phyloP scores from a whole-genome alignment of 2,888 invertebrate species.

The Polymixis flavicincta region DNA sequence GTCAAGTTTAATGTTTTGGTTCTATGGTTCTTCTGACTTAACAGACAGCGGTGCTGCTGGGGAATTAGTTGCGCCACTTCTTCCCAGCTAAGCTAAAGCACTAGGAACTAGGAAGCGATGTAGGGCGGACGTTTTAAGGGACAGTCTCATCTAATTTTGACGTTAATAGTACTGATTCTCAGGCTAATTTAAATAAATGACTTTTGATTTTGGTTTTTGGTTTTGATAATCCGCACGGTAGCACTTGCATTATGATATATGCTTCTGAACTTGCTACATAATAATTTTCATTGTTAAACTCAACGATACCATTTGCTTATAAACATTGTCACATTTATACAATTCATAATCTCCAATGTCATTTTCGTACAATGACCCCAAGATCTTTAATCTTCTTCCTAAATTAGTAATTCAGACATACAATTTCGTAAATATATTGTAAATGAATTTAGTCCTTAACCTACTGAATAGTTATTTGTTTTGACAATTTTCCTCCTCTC shows the following conservation, averaged over 20 bases:
- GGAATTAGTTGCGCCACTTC: too few relatives aligned
- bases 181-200: too few relatives aligned
- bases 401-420: not conserved
- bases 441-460: not conserved
- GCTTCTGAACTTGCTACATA: not conserved
- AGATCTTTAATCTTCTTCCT: not conserved
- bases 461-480: not conserved
- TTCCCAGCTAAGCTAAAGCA: too few relatives aligned
- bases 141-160: too few relatives aligned
- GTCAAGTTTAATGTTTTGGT: not conserved
- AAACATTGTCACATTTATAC: not conserved
- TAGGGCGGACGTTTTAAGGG: too few relatives aligned
- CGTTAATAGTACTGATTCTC: too few relatives aligned
- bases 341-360: constrained; percentile 12
- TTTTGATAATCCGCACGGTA: not conserved
- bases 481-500: not conserved
- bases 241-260: not conserved
- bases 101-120: too few relatives aligned
- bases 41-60: too few relatives aligned
- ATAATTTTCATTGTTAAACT: constrained; percentile 1
- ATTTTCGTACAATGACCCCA: constrained; percentile 17
- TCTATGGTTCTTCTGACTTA: too few relatives aligned
- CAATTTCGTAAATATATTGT: not conserved
- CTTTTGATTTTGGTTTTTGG: too few relatives aligned
- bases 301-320: not conserved